phyloP scores from a whole-genome alignment of 1,140 invertebrate genomes.

The Ephestia elutella region DNA sequence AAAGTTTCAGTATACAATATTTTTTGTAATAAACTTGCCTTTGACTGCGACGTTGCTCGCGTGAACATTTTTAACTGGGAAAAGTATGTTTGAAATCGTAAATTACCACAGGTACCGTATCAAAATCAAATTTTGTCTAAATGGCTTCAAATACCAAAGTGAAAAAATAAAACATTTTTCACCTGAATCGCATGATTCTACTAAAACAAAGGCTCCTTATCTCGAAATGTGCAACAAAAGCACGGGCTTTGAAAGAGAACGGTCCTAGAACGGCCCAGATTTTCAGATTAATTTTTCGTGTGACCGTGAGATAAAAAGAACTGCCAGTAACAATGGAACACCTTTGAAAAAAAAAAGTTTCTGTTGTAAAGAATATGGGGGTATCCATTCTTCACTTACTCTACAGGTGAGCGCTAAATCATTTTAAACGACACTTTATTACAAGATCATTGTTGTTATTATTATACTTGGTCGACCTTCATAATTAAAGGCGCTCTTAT shows the following conservation, averaged over 20 bases:
- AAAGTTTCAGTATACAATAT: not conserved
- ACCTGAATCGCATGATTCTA: not conserved
- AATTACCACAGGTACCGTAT: too few relatives aligned
- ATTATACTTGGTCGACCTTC: too few relatives aligned
- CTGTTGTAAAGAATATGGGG: not conserved
- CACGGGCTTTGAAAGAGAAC: slow-evolving; percentile 10
- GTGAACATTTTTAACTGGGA: too few relatives aligned
- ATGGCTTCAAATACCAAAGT: too few relatives aligned
- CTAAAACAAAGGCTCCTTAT: slow-evolving; percentile 24
- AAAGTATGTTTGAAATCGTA: too few relatives aligned
- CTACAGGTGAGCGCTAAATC: not conserved
- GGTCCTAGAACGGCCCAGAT: slow-evolving; percentile 20
- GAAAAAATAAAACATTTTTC: slow-evolving; percentile 1
- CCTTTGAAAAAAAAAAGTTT: not conserved
- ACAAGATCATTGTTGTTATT: not conserved
- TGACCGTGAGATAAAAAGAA: slow-evolving; percentile 23
- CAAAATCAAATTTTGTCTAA: too few relatives aligned
- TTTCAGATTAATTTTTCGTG: slow-evolving; percentile 25
- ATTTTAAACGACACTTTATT: not conserved
- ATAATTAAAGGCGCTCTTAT: too few relatives aligned
- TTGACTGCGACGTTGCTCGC: too few relatives aligned
- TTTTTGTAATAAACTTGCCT: not conserved
- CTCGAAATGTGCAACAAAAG: slow-evolving; percentile 19
- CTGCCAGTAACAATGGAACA: slow-evolving; percentile 19
- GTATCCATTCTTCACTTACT: not conserved